These are phyloP conservation scores for Linepithema humile DNA, from an alignment of 1,140 invertebrate genomes.

Conservation along the genomic window DNA sequence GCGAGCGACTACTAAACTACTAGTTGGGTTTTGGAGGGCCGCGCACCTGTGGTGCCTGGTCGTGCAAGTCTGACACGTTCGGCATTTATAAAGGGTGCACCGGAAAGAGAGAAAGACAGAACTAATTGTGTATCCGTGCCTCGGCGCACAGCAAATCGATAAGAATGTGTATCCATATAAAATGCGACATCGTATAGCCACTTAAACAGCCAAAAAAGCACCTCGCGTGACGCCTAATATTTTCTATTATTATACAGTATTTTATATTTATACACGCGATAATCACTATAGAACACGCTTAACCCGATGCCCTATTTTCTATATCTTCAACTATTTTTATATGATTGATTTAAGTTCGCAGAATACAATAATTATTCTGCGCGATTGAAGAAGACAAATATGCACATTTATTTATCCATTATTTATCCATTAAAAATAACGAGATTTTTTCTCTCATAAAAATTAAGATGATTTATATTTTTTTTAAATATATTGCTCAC, in stretches of 20 bases:
- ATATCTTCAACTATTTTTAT: constrained; percentile 8
- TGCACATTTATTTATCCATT: too few species aligned
- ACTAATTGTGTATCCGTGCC: constrained; percentile 40
- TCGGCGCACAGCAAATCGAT: constrained; percentile 27
- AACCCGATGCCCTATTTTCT: background rate
- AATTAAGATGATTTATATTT: background rate
- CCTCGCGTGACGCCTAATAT: constrained; percentile 10
- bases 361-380: background rate
- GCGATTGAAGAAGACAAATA: too few species aligned
- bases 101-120: constrained; percentile 36
- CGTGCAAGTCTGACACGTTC: constrained; percentile 63
- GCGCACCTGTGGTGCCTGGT: constrained; percentile 70
- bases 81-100: constrained; percentile 40
- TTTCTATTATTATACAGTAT: background rate
- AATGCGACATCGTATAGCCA: constrained; percentile 1
- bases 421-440: background rate
- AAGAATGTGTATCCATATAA: constrained; percentile 18
- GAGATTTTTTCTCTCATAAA: background rate
- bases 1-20: constrained; percentile 27
- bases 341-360: background rate
- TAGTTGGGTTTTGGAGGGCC: constrained; percentile 35
- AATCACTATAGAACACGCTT: background rate
- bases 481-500: constrained; percentile 82
- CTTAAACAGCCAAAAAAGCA: constrained; percentile 12
- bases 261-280: background rate